Conservation (phyloP, 2,888 invertebrate species). For the Oxycera nigricornis region DNA sequence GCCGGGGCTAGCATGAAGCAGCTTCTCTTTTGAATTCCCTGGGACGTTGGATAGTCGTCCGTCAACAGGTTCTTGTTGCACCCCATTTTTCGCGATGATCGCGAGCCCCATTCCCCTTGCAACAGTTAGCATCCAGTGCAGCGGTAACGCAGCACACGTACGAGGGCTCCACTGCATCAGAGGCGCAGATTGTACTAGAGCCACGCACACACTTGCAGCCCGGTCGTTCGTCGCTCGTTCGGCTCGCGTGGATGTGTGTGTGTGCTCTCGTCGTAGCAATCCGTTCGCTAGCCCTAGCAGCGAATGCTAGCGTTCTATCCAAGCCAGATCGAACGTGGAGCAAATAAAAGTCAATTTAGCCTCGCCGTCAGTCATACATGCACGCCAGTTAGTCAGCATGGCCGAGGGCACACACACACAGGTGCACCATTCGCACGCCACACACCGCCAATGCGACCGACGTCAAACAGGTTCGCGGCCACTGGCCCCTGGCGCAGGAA, state of each 20-base stretch:
- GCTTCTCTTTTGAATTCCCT: too few species aligned
- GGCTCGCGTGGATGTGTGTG: too few species aligned
- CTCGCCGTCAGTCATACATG: background rate
- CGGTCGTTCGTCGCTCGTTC: background rate
- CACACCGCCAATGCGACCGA: background rate
- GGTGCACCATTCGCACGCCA: background rate
- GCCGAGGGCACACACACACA: slow-evolving; percentile 4
- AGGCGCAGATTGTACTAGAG: background rate
- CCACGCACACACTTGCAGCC: background rate
- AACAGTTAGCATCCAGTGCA: too few species aligned
- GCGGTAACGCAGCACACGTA: background rate
- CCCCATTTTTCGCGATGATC: too few species aligned
- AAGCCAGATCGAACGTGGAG: background rate
- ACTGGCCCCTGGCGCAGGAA: background rate
- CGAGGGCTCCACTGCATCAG: background rate
- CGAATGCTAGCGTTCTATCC: too few species aligned
- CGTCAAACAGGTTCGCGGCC: slow-evolving; percentile 15
- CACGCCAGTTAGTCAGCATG: background rate
- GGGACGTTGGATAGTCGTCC: too few species aligned
- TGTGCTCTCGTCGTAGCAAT: too few species aligned
- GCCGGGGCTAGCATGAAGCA: too few species aligned
- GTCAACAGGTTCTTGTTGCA: too few species aligned
- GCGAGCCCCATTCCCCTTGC: too few species aligned
- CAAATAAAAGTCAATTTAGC: background rate
- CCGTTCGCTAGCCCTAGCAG: too few species aligned